A percentile compares a stretch with the other conserved stretches of the same genome.
Conservation (phyloP, 2,113 vertebrate genomes). For the Pipra filicauda region DNA sequence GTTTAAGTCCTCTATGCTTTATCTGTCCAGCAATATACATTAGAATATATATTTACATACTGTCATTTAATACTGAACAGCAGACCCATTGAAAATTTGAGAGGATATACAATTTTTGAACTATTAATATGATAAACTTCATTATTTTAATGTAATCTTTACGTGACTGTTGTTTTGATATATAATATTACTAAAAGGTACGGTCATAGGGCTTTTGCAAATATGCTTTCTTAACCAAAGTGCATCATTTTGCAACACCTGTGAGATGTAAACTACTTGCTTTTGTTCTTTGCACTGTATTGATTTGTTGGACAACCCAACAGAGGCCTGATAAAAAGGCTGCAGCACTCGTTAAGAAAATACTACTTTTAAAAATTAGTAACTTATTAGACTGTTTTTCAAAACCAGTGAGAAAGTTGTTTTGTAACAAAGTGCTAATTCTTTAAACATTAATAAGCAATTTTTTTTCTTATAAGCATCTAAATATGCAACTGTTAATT, state of each 20-base stretch:
- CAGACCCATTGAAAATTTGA: neutral
- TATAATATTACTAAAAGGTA: neutral
- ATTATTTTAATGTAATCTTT: neutral
- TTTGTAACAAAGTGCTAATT: neutral
- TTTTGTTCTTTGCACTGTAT: conserved; percentile 16
- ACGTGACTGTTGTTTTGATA: neutral
- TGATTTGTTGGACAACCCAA: neutral
- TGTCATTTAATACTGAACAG: neutral
- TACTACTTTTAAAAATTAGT: neutral
- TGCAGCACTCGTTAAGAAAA: neutral
- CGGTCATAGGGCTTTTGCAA: neutral
- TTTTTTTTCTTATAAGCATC: neutral
- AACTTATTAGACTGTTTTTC: neutral
- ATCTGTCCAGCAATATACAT: neutral
- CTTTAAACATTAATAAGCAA: neutral
- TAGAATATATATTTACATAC: neutral
- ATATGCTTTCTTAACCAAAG: neutral
- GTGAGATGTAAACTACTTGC: neutral
- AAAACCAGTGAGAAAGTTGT: neutral
- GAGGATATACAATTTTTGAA: neutral
- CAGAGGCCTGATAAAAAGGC: neutral
- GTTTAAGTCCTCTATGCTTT: neutral
- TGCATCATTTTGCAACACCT: neutral
- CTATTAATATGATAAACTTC: neutral
- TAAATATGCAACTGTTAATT: neutral